Percentiles rank a stretch among this genome's conserved stretches.
These are phyloP conservation scores for Theropithecus gelada DNA, from an alignment of 2,113 vertebrate species.

Conservation along the genomic window DNA sequence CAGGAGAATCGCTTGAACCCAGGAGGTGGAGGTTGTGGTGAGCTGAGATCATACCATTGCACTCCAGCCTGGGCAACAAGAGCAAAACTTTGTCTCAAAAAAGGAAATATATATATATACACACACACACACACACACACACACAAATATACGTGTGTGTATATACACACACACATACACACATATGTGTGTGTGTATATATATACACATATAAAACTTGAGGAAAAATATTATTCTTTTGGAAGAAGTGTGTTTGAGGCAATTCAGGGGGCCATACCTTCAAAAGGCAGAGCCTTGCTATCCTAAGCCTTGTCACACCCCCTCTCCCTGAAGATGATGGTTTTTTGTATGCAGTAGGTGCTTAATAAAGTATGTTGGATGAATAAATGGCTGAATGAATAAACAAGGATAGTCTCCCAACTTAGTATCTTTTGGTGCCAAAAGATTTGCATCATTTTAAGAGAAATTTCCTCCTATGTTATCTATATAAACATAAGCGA, in stretches of 20 bases:
- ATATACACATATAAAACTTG: background rate
- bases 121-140: too few species aligned
- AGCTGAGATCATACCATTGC: too few species aligned
- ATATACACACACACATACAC: too few species aligned
- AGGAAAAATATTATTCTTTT: background rate
- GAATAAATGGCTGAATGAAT: background rate
- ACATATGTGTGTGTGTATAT: accelerated
- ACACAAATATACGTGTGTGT: too few species aligned
- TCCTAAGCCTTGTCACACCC: too few species aligned
- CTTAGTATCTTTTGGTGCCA: background rate
- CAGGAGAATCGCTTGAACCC: too few species aligned
- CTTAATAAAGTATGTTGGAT: background rate
- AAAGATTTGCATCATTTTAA: background rate
- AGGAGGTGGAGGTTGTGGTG: too few species aligned
- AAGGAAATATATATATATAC: too few species aligned
- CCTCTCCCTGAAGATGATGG: background rate
- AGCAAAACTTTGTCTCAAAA: too few species aligned
- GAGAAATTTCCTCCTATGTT: background rate
- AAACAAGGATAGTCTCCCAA: background rate
- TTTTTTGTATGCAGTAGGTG: background rate
- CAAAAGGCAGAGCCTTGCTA: background rate
- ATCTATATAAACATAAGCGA: background rate
- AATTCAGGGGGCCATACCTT: background rate
- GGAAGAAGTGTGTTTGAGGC: background rate
- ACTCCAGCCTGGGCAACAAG: too few species aligned